Conservation (phyloP, 2,113 vertebrate genomes). For the Tragelaphus buxtoni region DNA sequence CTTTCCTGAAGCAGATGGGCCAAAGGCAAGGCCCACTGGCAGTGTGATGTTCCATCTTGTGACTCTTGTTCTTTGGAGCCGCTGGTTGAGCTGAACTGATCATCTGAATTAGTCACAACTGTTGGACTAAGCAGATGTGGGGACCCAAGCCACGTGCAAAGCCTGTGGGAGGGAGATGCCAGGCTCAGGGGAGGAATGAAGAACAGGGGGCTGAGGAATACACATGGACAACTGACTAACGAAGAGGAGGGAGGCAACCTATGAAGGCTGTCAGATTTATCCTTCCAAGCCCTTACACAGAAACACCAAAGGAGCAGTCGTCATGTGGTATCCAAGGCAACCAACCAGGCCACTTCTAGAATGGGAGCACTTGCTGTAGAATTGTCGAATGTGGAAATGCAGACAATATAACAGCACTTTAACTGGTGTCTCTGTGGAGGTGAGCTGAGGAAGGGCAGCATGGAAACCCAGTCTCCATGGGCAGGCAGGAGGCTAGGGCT, state of each 20-base stretch:
- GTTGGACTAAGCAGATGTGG: not conserved
- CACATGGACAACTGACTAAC: not conserved
- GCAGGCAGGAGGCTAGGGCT: not conserved
- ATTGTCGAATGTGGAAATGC: not conserved
- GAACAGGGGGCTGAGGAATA: not conserved
- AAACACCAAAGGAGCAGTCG: not conserved
- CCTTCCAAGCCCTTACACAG: not conserved
- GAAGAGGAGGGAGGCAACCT: not conserved
- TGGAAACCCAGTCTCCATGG: rapidly evolving
- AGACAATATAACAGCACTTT: not conserved
- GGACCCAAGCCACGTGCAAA: not conserved
- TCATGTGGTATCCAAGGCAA: not conserved
- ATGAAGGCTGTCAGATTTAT: not conserved
- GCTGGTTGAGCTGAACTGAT: not conserved
- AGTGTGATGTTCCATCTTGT: too few species aligned
- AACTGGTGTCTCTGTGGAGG: not conserved
- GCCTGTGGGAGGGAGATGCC: not conserved
- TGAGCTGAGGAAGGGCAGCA: not conserved
- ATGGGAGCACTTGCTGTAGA: not conserved
- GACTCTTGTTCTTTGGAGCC: not conserved
- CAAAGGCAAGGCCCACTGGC: not conserved
- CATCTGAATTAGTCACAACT: not conserved
- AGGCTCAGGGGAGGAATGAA: not conserved
- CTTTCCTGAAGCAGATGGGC: not conserved
- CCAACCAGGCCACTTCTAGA: not conserved